phyloP scores from a whole-genome alignment of 2,113 vertebrate genomes.

The Odocoileus virginianus region DNA sequence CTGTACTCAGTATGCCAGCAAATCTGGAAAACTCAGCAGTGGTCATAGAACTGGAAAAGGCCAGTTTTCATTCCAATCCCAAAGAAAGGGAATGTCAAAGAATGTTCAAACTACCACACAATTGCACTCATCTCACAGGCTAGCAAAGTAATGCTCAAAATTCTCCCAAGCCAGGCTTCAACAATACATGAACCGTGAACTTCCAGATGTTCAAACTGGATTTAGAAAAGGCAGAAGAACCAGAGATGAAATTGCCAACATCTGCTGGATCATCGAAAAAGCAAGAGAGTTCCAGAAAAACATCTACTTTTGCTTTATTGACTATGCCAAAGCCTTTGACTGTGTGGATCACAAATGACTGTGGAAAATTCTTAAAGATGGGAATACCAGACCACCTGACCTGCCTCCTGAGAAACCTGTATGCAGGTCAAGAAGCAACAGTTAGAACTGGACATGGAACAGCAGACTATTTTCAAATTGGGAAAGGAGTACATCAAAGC shows the following conservation, averaged over 20 bases:
- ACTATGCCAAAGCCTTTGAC: background rate
- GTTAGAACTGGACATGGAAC: background rate
- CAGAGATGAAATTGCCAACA: background rate
- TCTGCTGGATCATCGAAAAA: background rate
- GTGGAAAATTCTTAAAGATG: background rate
- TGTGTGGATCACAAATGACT: background rate
- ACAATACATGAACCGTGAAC: background rate
- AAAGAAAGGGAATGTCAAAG: background rate
- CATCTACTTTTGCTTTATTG: background rate
- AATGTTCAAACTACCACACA: background rate
- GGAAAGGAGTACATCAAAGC: background rate
- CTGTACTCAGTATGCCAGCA: background rate
- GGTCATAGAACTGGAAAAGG: background rate
- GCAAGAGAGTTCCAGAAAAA: background rate
- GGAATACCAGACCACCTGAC: background rate
- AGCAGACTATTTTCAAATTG: background rate
- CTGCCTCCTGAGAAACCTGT: background rate
- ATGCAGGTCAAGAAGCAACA: background rate
- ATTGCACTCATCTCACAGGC: background rate
- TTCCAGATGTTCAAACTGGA: background rate
- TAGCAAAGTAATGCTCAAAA: background rate
- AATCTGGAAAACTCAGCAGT: background rate
- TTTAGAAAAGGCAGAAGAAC: background rate
- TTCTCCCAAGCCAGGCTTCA: background rate
- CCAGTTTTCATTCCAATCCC: background rate